Evolutionary conservation across 2,113 vertebrate genomes (phyloP).

Genomic region (Tetrao urogallus): DNA sequence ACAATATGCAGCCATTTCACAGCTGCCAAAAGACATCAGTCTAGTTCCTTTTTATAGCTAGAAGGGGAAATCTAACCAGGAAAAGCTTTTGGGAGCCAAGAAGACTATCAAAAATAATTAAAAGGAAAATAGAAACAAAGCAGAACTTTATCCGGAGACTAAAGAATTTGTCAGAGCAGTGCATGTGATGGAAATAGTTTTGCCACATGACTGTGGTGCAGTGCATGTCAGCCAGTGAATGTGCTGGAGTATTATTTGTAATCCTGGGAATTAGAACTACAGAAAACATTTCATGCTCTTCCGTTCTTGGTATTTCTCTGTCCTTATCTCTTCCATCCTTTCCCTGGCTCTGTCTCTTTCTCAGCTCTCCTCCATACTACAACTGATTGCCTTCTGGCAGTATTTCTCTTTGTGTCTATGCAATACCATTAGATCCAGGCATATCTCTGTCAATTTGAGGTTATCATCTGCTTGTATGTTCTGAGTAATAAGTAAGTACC

Average conservation of each 20-base stretch:
- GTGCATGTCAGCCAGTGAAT: neutral
- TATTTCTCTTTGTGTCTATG: slow-evolving; percentile 10
- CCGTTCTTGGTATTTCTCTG: neutral
- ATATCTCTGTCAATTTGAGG: neutral
- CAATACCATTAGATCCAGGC: slow-evolving; percentile 7
- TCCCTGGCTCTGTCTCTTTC: neutral
- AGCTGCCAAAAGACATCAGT: slow-evolving; percentile 64
- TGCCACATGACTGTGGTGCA: neutral
- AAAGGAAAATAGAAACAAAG: neutral
- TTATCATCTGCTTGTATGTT: neutral
- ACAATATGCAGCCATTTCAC: slow-evolving; percentile 64
- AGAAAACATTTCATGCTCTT: neutral
- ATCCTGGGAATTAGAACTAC: neutral
- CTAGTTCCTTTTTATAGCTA: slow-evolving; percentile 62
- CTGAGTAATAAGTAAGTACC: neutral
- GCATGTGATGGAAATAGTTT: neutral
- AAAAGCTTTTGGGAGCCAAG: slow-evolving; percentile 46
- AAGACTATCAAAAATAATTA: neutral
- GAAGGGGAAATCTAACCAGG: slow-evolving; percentile 46
- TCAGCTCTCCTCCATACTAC: neutral
- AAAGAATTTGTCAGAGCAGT: neutral
- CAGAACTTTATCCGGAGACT: neutral
- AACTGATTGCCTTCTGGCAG: slow-evolving; percentile 12
- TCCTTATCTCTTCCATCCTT: neutral
- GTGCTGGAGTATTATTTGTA: neutral